Conservation (phyloP, 2,888 invertebrate genomes). For the Mythimna loreyi region DNA sequence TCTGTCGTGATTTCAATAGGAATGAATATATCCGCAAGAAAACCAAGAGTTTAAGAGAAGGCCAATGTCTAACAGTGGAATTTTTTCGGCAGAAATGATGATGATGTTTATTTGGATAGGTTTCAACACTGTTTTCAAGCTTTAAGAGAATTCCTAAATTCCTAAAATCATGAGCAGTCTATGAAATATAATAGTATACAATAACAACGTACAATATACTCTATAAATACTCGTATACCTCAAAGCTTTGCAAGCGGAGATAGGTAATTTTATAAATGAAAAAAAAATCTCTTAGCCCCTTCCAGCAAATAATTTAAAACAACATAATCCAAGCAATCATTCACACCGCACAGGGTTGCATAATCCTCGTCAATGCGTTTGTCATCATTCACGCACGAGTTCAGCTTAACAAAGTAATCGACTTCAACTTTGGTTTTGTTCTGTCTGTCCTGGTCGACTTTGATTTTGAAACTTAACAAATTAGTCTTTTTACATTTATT, state of each 20-base stretch:
- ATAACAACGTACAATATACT: too few species aligned
- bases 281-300: constrained; percentile 32
- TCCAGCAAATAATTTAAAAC: constrained; percentile 63
- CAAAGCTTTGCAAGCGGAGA: too few species aligned
- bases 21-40: too few species aligned
- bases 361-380: constrained; percentile 78
- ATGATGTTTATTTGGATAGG: too few species aligned
- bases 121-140: background rate
- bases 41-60: too few species aligned
- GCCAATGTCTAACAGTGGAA: too few species aligned
- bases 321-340: constrained; percentile 66
- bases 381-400: constrained; percentile 79
- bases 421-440: constrained; percentile 65
- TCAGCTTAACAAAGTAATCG: constrained; percentile 70
- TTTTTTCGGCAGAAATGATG: too few species aligned
- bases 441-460: constrained; percentile 28
- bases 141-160: background rate
- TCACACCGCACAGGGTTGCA: constrained; percentile 71
- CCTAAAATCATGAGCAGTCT: background rate
- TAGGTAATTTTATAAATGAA: background rate
- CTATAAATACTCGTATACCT: too few species aligned
- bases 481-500: background rate
- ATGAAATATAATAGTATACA: too few species aligned
- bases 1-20: too few species aligned
- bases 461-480: constrained; percentile 28